phyloP scores from a whole-genome alignment of 2,797 vertebrate species.

The Urosaurus nigricauda region DNA sequence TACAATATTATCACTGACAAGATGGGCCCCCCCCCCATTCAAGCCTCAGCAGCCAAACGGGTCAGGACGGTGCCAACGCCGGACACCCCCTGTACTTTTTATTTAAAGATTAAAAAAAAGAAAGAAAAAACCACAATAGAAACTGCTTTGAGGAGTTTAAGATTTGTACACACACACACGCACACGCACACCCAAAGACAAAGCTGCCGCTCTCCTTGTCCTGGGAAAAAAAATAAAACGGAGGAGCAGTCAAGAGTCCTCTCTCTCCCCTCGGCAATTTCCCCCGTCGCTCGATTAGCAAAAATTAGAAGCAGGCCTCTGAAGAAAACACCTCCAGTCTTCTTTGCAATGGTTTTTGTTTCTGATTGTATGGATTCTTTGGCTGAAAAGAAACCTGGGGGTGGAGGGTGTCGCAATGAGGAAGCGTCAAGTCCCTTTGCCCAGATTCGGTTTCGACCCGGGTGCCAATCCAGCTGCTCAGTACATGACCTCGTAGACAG shows the following conservation, averaged over 20 bases:
- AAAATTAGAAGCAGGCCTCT: neutral
- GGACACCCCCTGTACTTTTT: neutral
- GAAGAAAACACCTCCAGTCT: rapidly evolving
- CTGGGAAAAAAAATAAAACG: neutral
- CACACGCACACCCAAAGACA: neutral
- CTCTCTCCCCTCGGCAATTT: neutral
- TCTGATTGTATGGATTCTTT: conserved; percentile 28
- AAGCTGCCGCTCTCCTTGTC: neutral
- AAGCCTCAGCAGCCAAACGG: neutral
- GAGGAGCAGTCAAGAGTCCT: neutral
- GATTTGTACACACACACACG: neutral
- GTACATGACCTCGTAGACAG: conserved; percentile 92
- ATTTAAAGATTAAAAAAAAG: conserved; percentile 12
- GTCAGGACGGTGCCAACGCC: too few relatives aligned
- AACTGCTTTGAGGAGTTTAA: neutral
- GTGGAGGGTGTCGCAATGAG: too few relatives aligned
- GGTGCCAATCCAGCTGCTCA: conserved; percentile 66
- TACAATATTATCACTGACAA: too few relatives aligned
- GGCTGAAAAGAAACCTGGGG: conserved; percentile 15
- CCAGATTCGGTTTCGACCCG: neutral
- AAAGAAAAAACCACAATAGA: neutral
- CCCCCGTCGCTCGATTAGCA: too few relatives aligned
- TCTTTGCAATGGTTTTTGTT: neutral
- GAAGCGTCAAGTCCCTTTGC: neutral
- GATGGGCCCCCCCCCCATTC: neutral